These are phyloP conservation scores for Chaetorhynchus papuensis DNA, from an alignment of 2,113 vertebrate genomes.

Conservation along the genomic window DNA sequence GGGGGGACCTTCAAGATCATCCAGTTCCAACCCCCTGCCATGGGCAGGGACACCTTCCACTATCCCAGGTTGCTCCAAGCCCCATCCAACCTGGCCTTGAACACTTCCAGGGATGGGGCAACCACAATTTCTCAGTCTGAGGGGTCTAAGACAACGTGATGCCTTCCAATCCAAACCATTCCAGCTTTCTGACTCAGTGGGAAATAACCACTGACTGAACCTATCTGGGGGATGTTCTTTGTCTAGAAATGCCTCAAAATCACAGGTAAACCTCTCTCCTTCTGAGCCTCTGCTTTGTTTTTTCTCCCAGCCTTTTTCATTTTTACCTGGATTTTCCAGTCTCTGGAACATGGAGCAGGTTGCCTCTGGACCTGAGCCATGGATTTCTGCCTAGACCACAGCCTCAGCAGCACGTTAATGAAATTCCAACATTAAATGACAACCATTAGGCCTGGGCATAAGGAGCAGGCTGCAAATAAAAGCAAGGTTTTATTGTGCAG, in stretches of 20 bases:
- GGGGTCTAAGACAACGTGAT: accelerated
- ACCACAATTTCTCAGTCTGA: neutral
- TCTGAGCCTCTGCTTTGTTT: neutral
- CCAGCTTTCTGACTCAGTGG: neutral
- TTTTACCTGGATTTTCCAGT: neutral
- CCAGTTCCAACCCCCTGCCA: neutral
- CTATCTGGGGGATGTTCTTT: accelerated
- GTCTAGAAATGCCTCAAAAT: neutral
- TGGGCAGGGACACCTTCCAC: neutral
- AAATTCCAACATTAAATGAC: neutral
- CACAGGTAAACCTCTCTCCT: neutral
- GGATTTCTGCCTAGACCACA: neutral
- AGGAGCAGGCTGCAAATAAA: neutral
- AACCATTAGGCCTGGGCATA: neutral
- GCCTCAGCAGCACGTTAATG: neutral
- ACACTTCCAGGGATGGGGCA: neutral
- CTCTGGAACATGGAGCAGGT: neutral
- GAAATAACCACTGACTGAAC: neutral
- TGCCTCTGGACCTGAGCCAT: neutral
- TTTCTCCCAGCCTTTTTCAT: neutral
- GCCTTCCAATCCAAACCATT: neutral
- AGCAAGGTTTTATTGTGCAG: neutral
- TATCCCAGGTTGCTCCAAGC: neutral
- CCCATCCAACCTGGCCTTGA: neutral
- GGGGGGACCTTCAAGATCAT: neutral